Evolutionary conservation across 2,888 invertebrate genomes (phyloP), one percentile per base, ranked within the genome.

Genomic region (Trissoscelio sp.): DNA sequence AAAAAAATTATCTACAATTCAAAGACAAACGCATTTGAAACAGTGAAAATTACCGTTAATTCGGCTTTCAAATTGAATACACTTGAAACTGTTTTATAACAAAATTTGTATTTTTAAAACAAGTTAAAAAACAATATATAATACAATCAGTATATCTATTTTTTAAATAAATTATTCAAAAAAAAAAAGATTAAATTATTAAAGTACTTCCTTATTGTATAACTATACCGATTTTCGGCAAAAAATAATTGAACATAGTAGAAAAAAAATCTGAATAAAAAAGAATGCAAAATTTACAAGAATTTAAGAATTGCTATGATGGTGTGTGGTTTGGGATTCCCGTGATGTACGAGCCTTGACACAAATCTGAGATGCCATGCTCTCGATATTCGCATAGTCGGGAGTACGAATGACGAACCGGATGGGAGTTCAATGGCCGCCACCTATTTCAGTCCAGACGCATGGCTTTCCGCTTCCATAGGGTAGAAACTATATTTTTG

Each of bases 391-490:
- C 55, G 58, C 66, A 28, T 39, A 37, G 39, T 16, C 44, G 12
- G 18, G 48, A 62, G 22, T 42, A 42, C 48, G 44, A 67, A 58
- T 67, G 66, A 57, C 12, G 48, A 78, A 42, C 72, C 72, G 72
- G 72, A 79, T 79, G 62, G 34, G 53, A 79, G 79, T 79, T 70
- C 79, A 72, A 72, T 66, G 79, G 72, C 79, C 79, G 64, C 58
- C 53, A 42, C 58, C 79, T 79, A 79, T 79, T 79, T 79, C 66
- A 57, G 73, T 73, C 79, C 79, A 79, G 79, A 79, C 79, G 67
- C 37, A 44, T 46, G 79, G 64, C 66, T 64, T 66, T 37, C 42
- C 66, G 64, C 53, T 57, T 70, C 44, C 72, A 66, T 72, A 72
- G 79, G 72, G 79, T 70, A n/a, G 57, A 14, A 57, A 78, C 22